Percentiles rank a stretch among this genome's conserved stretches.
Evolutionary conservation across 2,113 vertebrate species (phyloP).

Genomic region (Penelope pileata): DNA sequence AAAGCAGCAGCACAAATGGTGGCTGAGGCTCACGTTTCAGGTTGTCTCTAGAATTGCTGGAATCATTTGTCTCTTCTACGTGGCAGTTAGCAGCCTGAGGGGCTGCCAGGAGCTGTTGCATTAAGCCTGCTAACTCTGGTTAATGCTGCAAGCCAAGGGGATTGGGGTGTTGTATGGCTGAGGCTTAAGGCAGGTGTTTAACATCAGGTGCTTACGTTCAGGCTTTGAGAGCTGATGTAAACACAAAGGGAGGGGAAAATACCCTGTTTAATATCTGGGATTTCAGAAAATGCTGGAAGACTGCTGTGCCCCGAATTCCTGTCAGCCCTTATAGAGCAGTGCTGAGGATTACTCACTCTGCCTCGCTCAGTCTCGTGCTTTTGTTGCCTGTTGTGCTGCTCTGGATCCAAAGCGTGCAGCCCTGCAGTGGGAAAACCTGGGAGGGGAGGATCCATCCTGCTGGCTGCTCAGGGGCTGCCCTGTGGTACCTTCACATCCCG

Average conservation of each 20-base stretch:
- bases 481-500: background rate
- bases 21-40: background rate
- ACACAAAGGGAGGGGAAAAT: background rate
- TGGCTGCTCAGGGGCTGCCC: background rate
- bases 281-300: background rate
- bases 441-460: background rate
- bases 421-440: background rate
- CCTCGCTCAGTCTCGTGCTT: background rate
- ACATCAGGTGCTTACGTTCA: background rate
- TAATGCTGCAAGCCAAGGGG: background rate
- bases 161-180: background rate
- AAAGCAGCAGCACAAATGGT: background rate
- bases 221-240: background rate
- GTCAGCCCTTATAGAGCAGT: background rate
- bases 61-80: background rate
- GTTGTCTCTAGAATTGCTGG: background rate
- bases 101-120: background rate
- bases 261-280: background rate
- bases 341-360: background rate
- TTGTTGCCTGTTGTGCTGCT: background rate
- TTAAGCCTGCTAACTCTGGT: background rate
- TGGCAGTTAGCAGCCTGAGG: background rate
- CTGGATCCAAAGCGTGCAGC: background rate
- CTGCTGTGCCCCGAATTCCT: background rate
- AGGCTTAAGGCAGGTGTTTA: conserved; percentile 22